Conservation (phyloP, 2,113 vertebrate species). For the Sus scrofa region DNA sequence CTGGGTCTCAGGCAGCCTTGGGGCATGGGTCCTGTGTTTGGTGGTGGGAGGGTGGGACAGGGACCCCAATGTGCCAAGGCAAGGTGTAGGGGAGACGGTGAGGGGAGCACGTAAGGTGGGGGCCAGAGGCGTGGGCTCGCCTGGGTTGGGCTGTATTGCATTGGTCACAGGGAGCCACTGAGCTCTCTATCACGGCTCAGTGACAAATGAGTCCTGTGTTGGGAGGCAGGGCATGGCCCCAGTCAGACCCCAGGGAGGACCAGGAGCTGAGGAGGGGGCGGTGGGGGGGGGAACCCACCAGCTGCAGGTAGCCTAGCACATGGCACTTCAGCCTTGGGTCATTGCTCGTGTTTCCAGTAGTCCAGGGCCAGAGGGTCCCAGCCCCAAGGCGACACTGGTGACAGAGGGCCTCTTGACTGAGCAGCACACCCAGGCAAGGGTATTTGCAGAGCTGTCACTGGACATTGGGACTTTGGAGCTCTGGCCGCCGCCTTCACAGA, state of each 20-base stretch:
- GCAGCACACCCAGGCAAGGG: neutral
- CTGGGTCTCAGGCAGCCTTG: neutral
- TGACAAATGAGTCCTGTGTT: neutral
- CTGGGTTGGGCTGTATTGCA: neutral
- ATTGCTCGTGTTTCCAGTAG: neutral
- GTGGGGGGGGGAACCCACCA: neutral
- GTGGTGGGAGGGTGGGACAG: neutral
- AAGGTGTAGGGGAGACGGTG: neutral
- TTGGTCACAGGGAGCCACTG: neutral
- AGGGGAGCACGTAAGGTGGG: neutral
- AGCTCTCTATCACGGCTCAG: neutral
- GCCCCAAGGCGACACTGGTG: neutral
- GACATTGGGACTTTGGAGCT: rapidly evolving
- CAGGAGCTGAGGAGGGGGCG: neutral
- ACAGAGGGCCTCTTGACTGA: neutral
- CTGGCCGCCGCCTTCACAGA: neutral
- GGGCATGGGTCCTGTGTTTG: neutral
- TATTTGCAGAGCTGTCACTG: neutral
- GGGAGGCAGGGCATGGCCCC: neutral
- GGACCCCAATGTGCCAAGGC: neutral
- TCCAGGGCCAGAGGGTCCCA: neutral
- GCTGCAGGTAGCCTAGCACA: neutral
- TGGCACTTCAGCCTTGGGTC: neutral
- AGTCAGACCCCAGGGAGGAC: neutral
- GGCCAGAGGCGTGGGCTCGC: neutral